These are phyloP conservation scores for Eospalax fontanierii DNA, from an alignment of 2,797 vertebrate genomes.

Conservation along the genomic window DNA sequence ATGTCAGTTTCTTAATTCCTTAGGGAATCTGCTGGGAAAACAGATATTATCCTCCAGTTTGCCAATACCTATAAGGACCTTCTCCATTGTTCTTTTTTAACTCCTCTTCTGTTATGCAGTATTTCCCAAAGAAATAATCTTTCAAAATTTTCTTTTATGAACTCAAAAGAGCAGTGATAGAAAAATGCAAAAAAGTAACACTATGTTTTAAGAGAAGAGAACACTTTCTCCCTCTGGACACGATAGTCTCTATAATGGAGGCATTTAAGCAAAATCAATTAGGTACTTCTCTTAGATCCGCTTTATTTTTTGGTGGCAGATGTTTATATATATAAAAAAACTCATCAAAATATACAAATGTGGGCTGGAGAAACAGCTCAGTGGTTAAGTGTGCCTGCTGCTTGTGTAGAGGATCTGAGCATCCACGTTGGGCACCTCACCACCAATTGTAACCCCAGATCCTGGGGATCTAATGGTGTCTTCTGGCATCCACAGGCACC, in stretches of 20 bases:
- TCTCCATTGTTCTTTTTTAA: not conserved
- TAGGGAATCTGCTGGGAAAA: not conserved
- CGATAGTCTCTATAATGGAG: not conserved
- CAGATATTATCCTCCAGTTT: not conserved
- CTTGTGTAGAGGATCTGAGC: no score
- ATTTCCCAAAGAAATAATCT: not conserved
- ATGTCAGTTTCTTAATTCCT: not conserved
- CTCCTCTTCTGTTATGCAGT: not conserved
- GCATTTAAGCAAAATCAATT: not conserved
- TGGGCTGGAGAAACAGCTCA: not conserved
- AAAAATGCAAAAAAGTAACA: not conserved
- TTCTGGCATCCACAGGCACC: no score
- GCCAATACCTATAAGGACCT: not conserved
- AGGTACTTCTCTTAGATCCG: not conserved
- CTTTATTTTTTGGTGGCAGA: not conserved
- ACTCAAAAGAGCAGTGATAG: not conserved
- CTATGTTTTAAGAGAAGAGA: not conserved
- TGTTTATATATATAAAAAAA: not conserved
- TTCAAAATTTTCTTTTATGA: not conserved
- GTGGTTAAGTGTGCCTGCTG: not conserved
- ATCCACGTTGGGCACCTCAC: not conserved
- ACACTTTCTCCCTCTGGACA: accelerated
- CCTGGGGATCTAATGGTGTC: not conserved
- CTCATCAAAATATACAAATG: not conserved
- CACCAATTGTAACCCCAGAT: not conserved